These are phyloP conservation scores for Kryptolebias ocellatus DNA, from an alignment of 2,797 vertebrate genomes.

Conservation along the genomic window DNA sequence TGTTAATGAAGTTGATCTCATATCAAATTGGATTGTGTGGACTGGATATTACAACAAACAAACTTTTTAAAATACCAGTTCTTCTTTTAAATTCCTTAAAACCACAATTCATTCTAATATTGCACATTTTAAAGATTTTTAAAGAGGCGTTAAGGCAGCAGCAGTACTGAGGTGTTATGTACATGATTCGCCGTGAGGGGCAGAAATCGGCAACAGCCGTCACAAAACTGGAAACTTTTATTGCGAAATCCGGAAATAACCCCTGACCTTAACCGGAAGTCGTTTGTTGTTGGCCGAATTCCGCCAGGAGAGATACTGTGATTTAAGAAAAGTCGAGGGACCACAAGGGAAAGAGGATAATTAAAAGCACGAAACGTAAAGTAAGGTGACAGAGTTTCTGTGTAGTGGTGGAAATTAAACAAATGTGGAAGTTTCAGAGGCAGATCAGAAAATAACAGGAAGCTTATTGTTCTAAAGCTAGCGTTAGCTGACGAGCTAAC, in stretches of 20 bases:
- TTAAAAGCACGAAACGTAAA: background rate
- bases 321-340: slow-evolving; percentile 32
- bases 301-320: slow-evolving; percentile 26
- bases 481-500: slow-evolving; percentile 45
- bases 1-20: no score
- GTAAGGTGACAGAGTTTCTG: accelerated
- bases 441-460: background rate
- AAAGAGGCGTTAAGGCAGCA: no score
- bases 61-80: no score
- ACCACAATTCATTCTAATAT: no score
- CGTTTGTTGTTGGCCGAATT: slow-evolving; percentile 33
- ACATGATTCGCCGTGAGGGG: no score
- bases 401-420: accelerated
- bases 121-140: no score
- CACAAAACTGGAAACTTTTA: background rate
- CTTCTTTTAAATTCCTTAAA: no score
- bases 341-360: slow-evolving; percentile 7
- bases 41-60: no score
- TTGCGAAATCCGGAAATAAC: slow-evolving; percentile 37
- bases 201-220: no score
- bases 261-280: slow-evolving; percentile 4
- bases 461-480: background rate
- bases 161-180: background rate
- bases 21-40: no score
- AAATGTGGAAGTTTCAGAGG: background rate